These are phyloP conservation scores for Amiota mariae DNA, from an alignment of 2,888 invertebrate species.

Conservation along the genomic window DNA sequence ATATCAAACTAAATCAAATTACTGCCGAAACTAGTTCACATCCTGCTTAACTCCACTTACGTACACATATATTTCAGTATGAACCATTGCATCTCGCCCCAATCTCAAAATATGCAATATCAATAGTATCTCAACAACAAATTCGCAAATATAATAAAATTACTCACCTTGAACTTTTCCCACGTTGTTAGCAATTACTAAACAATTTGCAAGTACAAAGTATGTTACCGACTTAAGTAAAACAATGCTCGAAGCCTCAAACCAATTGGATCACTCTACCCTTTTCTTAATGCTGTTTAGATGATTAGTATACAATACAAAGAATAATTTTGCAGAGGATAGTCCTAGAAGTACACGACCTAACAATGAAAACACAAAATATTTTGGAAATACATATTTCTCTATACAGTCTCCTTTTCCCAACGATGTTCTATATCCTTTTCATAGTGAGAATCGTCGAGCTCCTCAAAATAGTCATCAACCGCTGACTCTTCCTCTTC, in stretches of 20 bases:
- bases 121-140: slow-evolving; percentile 6
- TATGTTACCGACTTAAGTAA: slow-evolving; percentile 2
- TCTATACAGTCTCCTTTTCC: too few relatives aligned
- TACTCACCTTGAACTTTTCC: slow-evolving; percentile 23
- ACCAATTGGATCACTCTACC: background rate
- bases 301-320: too few relatives aligned
- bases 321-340: too few relatives aligned
- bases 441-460: too few relatives aligned
- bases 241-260: background rate
- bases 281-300: too few relatives aligned
- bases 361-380: too few relatives aligned
- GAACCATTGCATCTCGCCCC: background rate
- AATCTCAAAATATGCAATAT: background rate
- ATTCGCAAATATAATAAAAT: slow-evolving; percentile 8
- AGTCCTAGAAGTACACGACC: too few relatives aligned
- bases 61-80: background rate
- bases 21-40: slow-evolving; percentile 23
- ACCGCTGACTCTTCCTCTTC: too few relatives aligned
- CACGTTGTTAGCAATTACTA: slow-evolving; percentile 25
- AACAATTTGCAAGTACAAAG: slow-evolving; percentile 30
- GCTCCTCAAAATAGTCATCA: too few relatives aligned
- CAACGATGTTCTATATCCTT: too few relatives aligned
- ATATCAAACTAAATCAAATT: background rate
- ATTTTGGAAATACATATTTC: too few relatives aligned
- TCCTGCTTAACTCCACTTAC: slow-evolving; percentile 14